A percentile compares a stretch with the other conserved stretches of the same genome.
Conservation (phyloP, 2,113 vertebrate genomes). For the Forbesichthys papilliferus region DNA sequence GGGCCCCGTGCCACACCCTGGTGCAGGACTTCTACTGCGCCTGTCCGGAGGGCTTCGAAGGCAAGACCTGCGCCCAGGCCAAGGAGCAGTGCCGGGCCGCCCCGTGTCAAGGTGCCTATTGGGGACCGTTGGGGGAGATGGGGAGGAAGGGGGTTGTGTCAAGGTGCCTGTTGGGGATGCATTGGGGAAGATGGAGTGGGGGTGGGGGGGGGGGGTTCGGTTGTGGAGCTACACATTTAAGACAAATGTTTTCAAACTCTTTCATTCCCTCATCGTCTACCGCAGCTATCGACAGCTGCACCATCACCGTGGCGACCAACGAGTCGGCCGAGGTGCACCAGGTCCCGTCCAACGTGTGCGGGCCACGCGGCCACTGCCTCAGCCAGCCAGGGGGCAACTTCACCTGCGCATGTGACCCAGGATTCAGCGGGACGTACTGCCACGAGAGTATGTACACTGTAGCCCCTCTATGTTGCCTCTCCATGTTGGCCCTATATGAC, state of each 20-base stretch:
- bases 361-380: conserved; percentile 86
- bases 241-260: neutral
- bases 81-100: conserved; percentile 84
- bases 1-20: conserved; percentile 87
- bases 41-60: conserved; percentile 87
- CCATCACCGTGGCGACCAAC: conserved; percentile 83
- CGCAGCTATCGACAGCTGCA: conserved; percentile 93
- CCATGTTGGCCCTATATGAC: no score
- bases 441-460: conserved; percentile 87
- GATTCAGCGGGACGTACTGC: conserved; percentile 93
- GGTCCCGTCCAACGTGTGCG: conserved; percentile 87
- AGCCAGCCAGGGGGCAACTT: conserved; percentile 90
- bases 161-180: conserved; percentile 73
- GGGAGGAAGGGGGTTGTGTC: conserved; percentile 63
- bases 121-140: no score
- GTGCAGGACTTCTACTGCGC: conserved; percentile 92
- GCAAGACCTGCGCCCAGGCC: conserved; percentile 88
- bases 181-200: no score
- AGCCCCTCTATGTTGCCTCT: no score
- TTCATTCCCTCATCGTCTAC: neutral
- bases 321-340: conserved; percentile 75
- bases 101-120: conserved; percentile 84
- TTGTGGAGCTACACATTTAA: no score
- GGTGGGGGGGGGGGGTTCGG: no score
- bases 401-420: conserved; percentile 88